A percentile compares a stretch with the other conserved stretches of the same genome.
Conservation (phyloP, 2,113 vertebrate species). For the Oreochromis tanganicae region DNA sequence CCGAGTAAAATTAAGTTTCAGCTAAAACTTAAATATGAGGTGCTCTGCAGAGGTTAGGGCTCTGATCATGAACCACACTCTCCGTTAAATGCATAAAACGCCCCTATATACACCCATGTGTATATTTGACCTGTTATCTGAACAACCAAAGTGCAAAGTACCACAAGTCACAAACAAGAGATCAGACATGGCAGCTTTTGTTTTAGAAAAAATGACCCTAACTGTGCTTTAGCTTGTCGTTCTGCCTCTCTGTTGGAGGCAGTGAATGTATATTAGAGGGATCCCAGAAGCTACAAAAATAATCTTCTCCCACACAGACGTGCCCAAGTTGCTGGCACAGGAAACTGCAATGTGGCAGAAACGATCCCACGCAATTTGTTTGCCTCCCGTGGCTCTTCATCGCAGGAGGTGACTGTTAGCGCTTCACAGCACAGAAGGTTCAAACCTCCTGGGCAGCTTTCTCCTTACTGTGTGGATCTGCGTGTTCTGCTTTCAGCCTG, state of each 20-base stretch:
- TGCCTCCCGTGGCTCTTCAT: background rate
- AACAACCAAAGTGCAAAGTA: background rate
- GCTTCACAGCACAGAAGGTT: background rate
- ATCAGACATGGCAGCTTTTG: background rate
- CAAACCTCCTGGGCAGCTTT: background rate
- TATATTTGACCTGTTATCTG: background rate
- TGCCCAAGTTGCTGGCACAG: background rate
- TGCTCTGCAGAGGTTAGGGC: background rate
- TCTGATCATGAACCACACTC: background rate
- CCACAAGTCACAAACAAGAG: background rate
- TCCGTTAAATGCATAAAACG: background rate
- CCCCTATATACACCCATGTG: background rate
- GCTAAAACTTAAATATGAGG: background rate
- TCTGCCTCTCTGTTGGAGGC: background rate
- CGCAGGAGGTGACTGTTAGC: background rate
- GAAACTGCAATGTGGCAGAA: background rate
- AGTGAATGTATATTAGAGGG: background rate
- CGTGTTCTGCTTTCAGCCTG: background rate
- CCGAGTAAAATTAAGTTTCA: background rate
- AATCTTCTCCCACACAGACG: background rate
- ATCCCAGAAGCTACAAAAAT: background rate
- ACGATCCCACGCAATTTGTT: background rate
- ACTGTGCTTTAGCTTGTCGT: background rate
- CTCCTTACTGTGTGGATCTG: background rate
- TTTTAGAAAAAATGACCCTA: background rate